Base-by-base conservation (phyloP, 2,888 invertebrate genomes). In the Conchocele bisecta region DNA sequence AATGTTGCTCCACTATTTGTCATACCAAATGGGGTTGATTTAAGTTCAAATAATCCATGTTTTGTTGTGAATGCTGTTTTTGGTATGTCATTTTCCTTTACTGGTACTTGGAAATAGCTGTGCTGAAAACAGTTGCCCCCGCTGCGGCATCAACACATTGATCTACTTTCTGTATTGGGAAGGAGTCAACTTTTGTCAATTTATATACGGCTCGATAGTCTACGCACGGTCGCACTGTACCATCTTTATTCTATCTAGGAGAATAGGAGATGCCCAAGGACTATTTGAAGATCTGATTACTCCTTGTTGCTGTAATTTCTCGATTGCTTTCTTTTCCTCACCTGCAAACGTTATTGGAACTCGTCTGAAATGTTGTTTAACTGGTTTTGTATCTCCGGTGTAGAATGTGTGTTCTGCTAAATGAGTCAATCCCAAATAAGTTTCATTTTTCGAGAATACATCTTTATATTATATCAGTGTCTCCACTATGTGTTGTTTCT, bases 61-160 rank as follows among this genome's bases (percentile, higher is more conserved):
- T 64, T 73, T 11, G 71, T 68, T 11, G 59, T 50, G 54, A 80
- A 78, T 41, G 75, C 74, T 11, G 81, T 75, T 57, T 79, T 78
- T 11, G 58, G 69, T 17, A 71, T 68, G 39, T 72, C 72, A 13
- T 50, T 33, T 5, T 58, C 17, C 26, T 50, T 35, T 3, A 79
- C 58, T 11, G 79, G 73, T 37, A 75, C 51, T 35, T 79, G 75
- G 29, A 68, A 66, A 53, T 73, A 79, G 2, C 75, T 63, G 69
- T 73, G 5, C 51, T 57, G 33, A 72, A 79, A 7, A 63, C 22
- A 20, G 53, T 75, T 9, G 70, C 41, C 5, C 67, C 77, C 11
- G 33, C 50, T 9, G 74, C 57, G 33, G 70, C 37, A 33, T 74
- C 73, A 39, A 74, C 51, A 39, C 77, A 77, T 28, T 75, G 70